phyloP scores from a whole-genome alignment of 2,113 vertebrate species.

The Serilophus lunatus region DNA sequence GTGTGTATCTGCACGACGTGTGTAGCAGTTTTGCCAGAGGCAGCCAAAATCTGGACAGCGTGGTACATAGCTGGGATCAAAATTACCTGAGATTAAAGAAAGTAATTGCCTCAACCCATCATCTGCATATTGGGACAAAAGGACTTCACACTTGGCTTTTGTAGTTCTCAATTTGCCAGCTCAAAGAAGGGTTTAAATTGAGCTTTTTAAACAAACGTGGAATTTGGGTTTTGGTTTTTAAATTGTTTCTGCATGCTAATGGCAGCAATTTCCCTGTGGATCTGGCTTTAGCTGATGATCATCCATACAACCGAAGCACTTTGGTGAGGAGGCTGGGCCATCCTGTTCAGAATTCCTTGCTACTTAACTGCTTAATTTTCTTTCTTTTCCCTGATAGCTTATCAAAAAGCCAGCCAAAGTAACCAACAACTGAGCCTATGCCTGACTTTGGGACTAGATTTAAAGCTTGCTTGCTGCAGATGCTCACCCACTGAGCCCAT shows the following conservation, averaged over 20 bases:
- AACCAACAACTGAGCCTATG: background rate
- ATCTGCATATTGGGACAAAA: background rate
- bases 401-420: background rate
- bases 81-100: background rate
- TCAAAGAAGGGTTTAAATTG: background rate
- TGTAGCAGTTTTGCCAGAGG: background rate
- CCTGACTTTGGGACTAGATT: background rate
- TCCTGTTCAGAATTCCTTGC: accelerated
- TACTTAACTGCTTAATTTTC: background rate
- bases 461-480: background rate
- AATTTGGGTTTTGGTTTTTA: background rate
- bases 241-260: background rate
- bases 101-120: background rate
- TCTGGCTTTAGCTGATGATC: background rate
- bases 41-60: background rate
- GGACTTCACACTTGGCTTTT: background rate
- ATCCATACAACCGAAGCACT: background rate
- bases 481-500: background rate
- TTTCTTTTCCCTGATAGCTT: background rate
- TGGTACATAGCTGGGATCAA: background rate
- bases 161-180: background rate
- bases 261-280: background rate
- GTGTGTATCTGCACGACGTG: accelerated
- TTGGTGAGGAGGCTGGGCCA: accelerated
- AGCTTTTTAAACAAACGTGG: background rate